Percentiles rank a stretch among this genome's conserved stretches.
phyloP scores from a whole-genome alignment of 1,140 invertebrate genomes.

The Gonatopus flavifemur region DNA sequence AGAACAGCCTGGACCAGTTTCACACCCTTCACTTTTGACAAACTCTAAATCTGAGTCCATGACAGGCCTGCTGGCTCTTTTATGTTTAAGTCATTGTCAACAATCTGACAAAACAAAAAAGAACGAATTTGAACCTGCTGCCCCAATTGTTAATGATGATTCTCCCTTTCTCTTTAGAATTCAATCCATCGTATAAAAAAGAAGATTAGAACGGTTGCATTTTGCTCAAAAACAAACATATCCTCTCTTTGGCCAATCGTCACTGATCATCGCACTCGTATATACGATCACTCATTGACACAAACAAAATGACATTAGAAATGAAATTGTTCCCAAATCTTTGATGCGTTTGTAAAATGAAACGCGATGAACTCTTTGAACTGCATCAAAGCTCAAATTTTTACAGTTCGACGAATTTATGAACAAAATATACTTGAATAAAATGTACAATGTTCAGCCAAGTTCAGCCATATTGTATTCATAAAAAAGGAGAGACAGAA shows the following conservation, averaged over 20 bases:
- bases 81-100: constrained; percentile 18
- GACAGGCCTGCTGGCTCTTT: constrained; percentile 22
- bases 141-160: constrained; percentile 6
- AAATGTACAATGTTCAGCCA: constrained; percentile 24
- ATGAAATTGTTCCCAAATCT: background rate
- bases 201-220: background rate
- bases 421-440: constrained; percentile 20
- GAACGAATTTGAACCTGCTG: constrained; percentile 9
- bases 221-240: constrained; percentile 25
- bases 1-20: constrained; percentile 44
- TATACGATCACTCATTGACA: constrained; percentile 19
- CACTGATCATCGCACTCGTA: no score
- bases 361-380: background rate
- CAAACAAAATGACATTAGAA: background rate
- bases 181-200: constrained; percentile 14
- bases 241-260: background rate
- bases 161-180: background rate
- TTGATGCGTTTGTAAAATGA: constrained; percentile 2
- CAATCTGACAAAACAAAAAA: constrained; percentile 13
- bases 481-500: no score
- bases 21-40: constrained; percentile 43
- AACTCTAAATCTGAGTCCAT: constrained; percentile 35
- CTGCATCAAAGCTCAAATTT: background rate
- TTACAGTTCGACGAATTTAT: constrained; percentile 9
- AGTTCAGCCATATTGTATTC: constrained; percentile 35